phyloP scores from a whole-genome alignment of 2,113 vertebrate genomes.

The Myiopsitta monachus region DNA sequence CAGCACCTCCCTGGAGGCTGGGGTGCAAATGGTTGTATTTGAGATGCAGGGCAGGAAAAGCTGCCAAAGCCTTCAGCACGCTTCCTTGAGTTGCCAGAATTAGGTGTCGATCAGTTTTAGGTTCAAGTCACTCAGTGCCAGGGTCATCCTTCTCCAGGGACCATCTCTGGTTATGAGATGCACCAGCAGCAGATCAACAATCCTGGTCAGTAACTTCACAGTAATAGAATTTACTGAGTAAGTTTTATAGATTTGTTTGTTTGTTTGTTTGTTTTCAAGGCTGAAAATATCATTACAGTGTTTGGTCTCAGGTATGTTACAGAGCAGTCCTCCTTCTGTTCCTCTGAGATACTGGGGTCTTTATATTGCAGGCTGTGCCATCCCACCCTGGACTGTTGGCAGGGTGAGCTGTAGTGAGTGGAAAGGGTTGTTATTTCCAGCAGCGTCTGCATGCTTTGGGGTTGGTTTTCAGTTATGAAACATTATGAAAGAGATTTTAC shows the following conservation, averaged over 20 bases:
- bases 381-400: not conserved
- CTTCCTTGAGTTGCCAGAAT: not conserved
- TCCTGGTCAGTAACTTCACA: not conserved
- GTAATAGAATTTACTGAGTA: not conserved
- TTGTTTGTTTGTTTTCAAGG: not conserved
- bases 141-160: not conserved
- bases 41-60: not conserved
- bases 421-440: not conserved
- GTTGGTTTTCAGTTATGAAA: slow-evolving; percentile 10
- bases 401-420: not conserved
- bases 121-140: not conserved
- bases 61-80: not conserved
- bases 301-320: not conserved
- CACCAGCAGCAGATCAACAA: not conserved
- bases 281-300: not conserved
- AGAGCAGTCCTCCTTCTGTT: not conserved
- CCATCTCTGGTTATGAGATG: not conserved
- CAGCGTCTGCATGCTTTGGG: not conserved
- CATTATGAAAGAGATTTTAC: not conserved
- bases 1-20: not conserved
- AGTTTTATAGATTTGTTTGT: not conserved
- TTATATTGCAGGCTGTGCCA: not conserved
- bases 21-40: not conserved
- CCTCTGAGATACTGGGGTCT: not conserved
- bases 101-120: not conserved